Conservation (phyloP, 2,888 invertebrate genomes). For the Zootermopsis nevadensis region DNA sequence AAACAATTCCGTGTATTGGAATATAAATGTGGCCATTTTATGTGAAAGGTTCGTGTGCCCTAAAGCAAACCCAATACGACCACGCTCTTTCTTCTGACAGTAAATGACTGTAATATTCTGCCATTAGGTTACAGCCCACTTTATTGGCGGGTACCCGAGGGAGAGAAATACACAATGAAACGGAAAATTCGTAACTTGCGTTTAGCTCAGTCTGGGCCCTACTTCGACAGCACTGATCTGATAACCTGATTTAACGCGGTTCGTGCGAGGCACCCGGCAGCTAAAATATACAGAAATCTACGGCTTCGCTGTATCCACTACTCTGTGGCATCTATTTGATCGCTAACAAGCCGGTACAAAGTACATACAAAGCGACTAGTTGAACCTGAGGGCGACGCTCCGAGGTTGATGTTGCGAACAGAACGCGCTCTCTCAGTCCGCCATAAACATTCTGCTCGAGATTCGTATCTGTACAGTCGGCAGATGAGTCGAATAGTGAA, state of each 20-base stretch:
- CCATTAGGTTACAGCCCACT: background rate
- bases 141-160: background rate
- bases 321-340: background rate
- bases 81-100: background rate
- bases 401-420: background rate
- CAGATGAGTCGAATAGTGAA: no score
- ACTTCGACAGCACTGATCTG: slow-evolving; percentile 9
- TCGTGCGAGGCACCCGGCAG: background rate
- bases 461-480: no score
- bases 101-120: background rate
- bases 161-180: background rate
- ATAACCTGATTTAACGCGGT: slow-evolving; percentile 9
- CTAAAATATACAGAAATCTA: background rate
- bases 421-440: no score
- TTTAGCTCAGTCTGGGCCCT: background rate
- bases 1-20: background rate
- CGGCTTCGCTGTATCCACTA: background rate
- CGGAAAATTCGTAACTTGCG: background rate
- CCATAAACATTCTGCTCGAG: no score
- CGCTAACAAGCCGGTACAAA: background rate
- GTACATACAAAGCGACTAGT: background rate
- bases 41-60: background rate
- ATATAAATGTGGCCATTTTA: background rate
- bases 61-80: background rate
- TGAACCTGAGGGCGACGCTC: background rate